Evolutionary conservation across 2,113 vertebrate genomes (phyloP).

Genomic region (Sylvilagus bachmani): DNA sequence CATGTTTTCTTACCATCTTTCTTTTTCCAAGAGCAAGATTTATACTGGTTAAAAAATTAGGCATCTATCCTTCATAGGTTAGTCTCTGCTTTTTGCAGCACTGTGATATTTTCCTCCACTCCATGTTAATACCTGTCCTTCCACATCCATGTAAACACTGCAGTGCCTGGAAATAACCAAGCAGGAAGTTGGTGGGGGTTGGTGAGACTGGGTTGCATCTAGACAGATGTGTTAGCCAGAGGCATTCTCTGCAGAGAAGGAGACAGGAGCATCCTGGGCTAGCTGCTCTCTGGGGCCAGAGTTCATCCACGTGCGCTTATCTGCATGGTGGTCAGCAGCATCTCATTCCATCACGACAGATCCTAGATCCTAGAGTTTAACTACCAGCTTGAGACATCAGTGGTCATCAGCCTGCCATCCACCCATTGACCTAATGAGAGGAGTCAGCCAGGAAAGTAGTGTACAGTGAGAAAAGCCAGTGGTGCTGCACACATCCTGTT

Average conservation of each 20-base stretch:
- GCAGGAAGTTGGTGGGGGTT: background rate
- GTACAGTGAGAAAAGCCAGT: background rate
- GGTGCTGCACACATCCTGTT: background rate
- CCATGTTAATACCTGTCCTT: background rate
- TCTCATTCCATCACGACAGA: background rate
- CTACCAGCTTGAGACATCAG: background rate
- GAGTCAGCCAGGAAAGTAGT: background rate
- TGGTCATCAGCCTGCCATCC: background rate
- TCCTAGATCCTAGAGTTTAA: background rate
- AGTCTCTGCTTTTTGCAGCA: background rate
- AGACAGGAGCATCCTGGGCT: background rate
- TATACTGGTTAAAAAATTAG: background rate
- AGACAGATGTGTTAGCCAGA: background rate
- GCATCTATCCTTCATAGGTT: background rate
- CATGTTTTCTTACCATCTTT: background rate
- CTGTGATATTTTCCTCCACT: background rate
- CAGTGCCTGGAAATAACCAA: background rate
- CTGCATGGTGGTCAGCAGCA: background rate
- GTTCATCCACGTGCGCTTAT: background rate
- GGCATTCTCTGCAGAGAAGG: background rate
- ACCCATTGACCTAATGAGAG: background rate
- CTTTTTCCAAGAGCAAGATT: background rate
- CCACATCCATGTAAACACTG: background rate
- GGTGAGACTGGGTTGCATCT: background rate
- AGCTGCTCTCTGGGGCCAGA: rapidly evolving